Evolutionary conservation across 2,113 vertebrate genomes (phyloP).

Genomic region (Hystrix brachyura): DNA sequence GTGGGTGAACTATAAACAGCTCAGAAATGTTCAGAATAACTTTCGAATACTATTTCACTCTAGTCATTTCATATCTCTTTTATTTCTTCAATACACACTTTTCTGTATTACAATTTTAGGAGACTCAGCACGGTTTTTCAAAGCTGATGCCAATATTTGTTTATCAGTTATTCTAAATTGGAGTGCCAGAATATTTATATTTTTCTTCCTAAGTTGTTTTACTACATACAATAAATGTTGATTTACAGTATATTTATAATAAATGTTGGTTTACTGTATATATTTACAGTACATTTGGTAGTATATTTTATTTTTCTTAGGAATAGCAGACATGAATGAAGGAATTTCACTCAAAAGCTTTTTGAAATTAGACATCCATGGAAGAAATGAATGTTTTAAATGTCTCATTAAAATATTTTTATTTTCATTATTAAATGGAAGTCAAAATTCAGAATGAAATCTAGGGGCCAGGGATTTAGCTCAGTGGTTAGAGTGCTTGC

Average conservation of each 20-base stretch:
- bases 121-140: neutral
- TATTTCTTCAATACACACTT: neutral
- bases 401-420: conserved; percentile 19
- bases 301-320: conserved; percentile 41
- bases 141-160: neutral
- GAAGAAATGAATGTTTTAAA: neutral
- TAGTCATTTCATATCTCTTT: neutral
- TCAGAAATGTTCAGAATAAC: neutral
- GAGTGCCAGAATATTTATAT: neutral
- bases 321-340: neutral
- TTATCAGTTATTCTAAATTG: neutral
- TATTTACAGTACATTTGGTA: neutral
- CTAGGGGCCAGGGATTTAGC: no score
- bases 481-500: no score
- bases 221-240: neutral
- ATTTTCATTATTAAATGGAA: conserved; percentile 39
- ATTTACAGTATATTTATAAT: neutral
- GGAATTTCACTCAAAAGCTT: neutral
- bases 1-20: neutral
- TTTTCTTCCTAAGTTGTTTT: conserved; percentile 13
- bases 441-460: conserved; percentile 49
- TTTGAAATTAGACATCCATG: neutral
- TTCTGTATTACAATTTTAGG: neutral
- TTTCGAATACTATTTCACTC: neutral
- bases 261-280: neutral